Evolutionary conservation across 2,888 invertebrate genomes (phyloP).

Genomic region (Drosophila lacicola): DNA sequence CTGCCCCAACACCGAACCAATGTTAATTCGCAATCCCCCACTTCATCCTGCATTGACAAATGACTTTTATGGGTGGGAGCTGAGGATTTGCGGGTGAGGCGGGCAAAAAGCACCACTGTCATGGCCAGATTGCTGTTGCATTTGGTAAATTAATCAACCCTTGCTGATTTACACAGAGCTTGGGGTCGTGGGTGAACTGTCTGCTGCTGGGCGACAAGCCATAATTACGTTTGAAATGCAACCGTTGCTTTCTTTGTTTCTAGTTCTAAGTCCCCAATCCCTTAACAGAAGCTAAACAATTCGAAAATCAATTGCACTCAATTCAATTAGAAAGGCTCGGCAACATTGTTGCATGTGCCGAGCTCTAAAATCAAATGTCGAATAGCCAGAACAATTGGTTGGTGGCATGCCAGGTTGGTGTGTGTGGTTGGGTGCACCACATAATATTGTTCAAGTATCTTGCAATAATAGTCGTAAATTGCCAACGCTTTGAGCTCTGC

Average conservation of each 20-base stretch:
- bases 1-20: constrained; percentile 14
- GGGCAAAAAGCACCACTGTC: constrained; percentile 38
- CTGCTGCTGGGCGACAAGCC: constrained; percentile 52
- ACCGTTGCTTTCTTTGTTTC: constrained; percentile 26
- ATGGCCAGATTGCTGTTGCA: constrained; percentile 54
- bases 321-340: constrained; percentile 63
- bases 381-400: background rate
- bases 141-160: constrained; percentile 76
- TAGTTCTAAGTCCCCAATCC: constrained; percentile 14
- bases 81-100: background rate
- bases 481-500: constrained; percentile 27
- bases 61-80: constrained; percentile 9
- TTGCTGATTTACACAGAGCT: constrained; percentile 30
- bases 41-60: constrained; percentile 33
- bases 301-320: constrained; percentile 68
- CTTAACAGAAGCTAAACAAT: constrained; percentile 33
- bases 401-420: constrained; percentile 15
- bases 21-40: constrained; percentile 3
- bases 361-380: constrained; percentile 33
- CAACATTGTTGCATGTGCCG: constrained; percentile 53
- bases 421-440: background rate
- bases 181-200: constrained; percentile 1
- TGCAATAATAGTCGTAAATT: constrained; percentile 56
- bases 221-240: constrained; percentile 71
- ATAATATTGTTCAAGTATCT: constrained; percentile 23